Evolutionary conservation across 2,888 invertebrate species (phyloP).

Genomic region (Mesorhabditis belari): DNA sequence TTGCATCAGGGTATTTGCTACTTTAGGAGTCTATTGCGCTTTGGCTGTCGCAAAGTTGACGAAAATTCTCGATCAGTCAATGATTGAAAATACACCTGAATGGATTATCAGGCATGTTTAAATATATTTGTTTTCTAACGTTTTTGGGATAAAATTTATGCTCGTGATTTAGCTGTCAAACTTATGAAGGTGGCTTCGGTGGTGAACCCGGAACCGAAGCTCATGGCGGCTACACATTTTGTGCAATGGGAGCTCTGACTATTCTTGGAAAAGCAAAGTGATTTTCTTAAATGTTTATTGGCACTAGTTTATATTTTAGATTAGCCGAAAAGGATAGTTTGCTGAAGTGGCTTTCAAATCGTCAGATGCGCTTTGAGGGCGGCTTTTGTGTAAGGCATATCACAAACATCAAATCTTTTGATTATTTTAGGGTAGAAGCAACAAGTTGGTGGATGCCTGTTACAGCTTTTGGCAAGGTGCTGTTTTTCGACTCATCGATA

Average conservation of each 20-base stretch:
- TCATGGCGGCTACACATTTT: conserved; percentile 98
- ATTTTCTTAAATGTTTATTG: conserved; percentile 1
- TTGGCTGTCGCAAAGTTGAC: conserved; percentile 79
- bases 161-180: conserved; percentile 73
- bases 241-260: conserved; percentile 82
- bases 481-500: conserved; percentile 63
- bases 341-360: conserved; percentile 68
- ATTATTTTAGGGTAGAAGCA: conserved; percentile 78
- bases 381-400: conserved; percentile 67
- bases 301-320: conserved; percentile 20
- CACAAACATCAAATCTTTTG: too few relatives aligned
- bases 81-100: conserved; percentile 79
- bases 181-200: conserved; percentile 96
- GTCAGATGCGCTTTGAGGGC: conserved; percentile 88
- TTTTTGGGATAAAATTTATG: neutral
- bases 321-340: conserved; percentile 23
- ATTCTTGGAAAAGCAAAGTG: conserved; percentile 63
- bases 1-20: too few relatives aligned
- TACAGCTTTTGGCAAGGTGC: conserved; percentile 99
- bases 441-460: conserved; percentile 95
- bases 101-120: conserved; percentile 71
- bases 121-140: neutral
- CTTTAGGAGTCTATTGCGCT: conserved; percentile 84
- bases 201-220: conserved; percentile 91
- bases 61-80: conserved; percentile 66